These are phyloP conservation scores for Pyrgilauda ruficollis DNA, from an alignment of 2,113 vertebrate species.

Conservation along the genomic window DNA sequence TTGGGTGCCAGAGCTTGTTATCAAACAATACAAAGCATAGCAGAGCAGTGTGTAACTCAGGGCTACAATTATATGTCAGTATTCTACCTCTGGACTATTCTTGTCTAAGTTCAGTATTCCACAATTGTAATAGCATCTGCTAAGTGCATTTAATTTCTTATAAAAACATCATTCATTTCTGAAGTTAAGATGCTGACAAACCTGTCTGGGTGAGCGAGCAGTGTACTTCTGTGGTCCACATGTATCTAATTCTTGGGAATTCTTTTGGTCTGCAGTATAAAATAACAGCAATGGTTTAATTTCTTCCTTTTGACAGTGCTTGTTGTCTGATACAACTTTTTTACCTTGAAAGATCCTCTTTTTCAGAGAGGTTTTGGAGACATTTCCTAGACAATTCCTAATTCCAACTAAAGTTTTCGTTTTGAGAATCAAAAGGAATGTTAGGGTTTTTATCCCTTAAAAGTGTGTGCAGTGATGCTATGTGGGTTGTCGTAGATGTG, in stretches of 20 bases:
- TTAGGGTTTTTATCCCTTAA: not conserved
- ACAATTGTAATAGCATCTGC: not conserved
- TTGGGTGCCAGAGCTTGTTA: not conserved
- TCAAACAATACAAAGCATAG: not conserved
- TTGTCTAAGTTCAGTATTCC: not conserved
- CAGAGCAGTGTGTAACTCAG: not conserved
- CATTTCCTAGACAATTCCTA: not conserved
- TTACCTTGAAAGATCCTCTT: not conserved
- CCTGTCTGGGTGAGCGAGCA: not conserved
- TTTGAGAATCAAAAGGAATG: not conserved
- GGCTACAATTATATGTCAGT: not conserved
- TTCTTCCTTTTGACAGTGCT: not conserved
- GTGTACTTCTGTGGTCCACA: not conserved
- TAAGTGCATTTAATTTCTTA: not conserved
- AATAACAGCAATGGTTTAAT: not conserved
- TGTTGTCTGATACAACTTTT: not conserved
- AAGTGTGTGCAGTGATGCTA: not conserved
- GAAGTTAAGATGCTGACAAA: not conserved
- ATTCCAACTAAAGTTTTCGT: not conserved
- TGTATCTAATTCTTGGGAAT: not conserved
- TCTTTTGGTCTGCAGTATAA: not conserved
- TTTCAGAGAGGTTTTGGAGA: not conserved
- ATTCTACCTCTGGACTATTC: not conserved
- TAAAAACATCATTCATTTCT: not conserved
- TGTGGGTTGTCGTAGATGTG: not conserved